phyloP scores from a whole-genome alignment of 2,888 invertebrate species.

The Morpho deidamia region DNA sequence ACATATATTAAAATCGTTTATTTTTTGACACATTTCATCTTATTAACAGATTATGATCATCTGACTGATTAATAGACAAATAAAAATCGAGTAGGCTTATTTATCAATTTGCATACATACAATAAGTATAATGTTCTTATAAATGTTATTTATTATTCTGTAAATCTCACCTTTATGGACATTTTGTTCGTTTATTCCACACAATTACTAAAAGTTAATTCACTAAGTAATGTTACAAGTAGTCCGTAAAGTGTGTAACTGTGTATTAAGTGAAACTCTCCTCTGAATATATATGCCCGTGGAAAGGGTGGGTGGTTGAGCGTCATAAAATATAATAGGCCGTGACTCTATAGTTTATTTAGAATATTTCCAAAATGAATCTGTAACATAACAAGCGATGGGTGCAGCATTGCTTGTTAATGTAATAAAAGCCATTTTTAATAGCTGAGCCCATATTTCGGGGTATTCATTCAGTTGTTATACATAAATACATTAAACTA shows the following conservation, averaged over 20 bases:
- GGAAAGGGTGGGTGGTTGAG: conserved; percentile 35
- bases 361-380: conserved; percentile 7
- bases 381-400: neutral
- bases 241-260: conserved; percentile 31
- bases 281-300: conserved; percentile 46
- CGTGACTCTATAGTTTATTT: conserved; percentile 15
- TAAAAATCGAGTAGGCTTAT: no score
- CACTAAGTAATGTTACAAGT: conserved; percentile 2
- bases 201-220: conserved; percentile 5
- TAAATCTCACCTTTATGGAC: conserved; percentile 51
- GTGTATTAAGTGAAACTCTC: conserved; percentile 50
- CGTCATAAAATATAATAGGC: conserved; percentile 13
- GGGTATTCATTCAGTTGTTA: no score
- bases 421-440: no score
- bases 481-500: no score
- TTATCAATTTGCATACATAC: no score
- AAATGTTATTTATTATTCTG: no score
- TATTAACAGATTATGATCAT: no score
- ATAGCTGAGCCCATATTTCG: no score
- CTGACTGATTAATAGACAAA: no score
- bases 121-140: no score
- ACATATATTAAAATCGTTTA: no score
- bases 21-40: no score
- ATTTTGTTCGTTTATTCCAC: conserved; percentile 35
- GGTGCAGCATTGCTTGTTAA: neutral